Conservation (phyloP, 2,113 vertebrate species). For the Nerophis lumbriciformis region DNA sequence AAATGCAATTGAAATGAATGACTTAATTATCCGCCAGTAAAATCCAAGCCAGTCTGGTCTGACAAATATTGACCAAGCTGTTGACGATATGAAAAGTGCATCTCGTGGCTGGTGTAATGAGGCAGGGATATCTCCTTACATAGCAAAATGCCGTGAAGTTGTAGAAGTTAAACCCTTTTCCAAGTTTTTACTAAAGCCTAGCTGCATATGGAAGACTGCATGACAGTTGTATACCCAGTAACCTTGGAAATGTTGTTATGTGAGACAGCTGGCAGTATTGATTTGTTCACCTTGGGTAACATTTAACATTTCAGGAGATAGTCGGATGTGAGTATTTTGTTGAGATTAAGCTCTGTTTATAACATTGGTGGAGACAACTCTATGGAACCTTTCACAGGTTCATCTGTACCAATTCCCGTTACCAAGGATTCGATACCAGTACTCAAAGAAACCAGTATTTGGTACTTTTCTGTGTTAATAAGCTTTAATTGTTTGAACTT, state of each 20-base stretch:
- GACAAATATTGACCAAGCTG: not conserved
- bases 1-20: not conserved
- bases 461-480: too few relatives aligned
- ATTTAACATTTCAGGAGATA: conserved; percentile 25
- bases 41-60: not conserved
- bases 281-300: conserved; percentile 37
- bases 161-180: too few relatives aligned
- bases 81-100: conserved; percentile 8
- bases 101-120: conserved; percentile 27
- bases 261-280: conserved; percentile 32
- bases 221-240: conserved; percentile 14
- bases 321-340: conserved; percentile 20
- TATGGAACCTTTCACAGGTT: conserved; percentile 30
- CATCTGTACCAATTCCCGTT: not conserved
- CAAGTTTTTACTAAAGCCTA: not conserved
- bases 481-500: too few relatives aligned
- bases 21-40: not conserved
- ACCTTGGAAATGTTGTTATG: conserved; percentile 23
- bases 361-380: conserved; percentile 32
- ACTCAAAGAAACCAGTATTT: too few relatives aligned
- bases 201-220: not conserved
- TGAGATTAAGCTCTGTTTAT: conserved; percentile 26
- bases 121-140: conserved; percentile 15
- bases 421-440: too few relatives aligned
- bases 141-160: conserved; percentile 10